phyloP scores from a whole-genome alignment of 2,797 vertebrate species.

The Alauda arvensis region DNA sequence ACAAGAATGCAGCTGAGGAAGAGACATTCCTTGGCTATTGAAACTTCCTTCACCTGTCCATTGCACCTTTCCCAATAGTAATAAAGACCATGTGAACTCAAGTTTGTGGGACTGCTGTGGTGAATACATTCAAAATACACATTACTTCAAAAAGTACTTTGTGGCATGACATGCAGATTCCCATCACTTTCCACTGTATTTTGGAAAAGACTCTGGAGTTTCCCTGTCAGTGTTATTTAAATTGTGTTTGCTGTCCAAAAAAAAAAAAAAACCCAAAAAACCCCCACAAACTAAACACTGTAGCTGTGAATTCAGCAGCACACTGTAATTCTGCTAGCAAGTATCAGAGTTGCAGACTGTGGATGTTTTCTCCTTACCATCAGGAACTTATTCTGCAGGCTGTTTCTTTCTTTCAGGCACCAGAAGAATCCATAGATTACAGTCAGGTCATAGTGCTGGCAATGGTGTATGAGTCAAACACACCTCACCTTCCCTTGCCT shows the following conservation, averaged over 20 bases:
- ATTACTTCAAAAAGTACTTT: background rate
- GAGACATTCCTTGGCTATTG: background rate
- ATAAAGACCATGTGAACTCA: background rate
- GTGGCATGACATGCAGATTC: background rate
- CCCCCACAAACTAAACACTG: background rate
- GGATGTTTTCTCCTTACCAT: background rate
- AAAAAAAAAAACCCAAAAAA: background rate
- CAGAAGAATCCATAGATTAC: background rate
- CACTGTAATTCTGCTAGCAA: background rate
- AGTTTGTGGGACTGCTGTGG: background rate
- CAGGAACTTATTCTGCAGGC: background rate
- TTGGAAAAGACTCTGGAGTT: background rate
- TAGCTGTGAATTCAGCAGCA: background rate
- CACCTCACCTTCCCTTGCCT: background rate
- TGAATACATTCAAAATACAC: background rate
- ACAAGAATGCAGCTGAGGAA: background rate
- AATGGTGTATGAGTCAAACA: background rate
- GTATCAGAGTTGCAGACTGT: background rate
- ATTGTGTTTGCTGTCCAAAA: background rate
- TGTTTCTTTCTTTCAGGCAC: background rate
- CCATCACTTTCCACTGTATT: background rate
- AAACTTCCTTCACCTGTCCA: background rate
- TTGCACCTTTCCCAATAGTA: background rate
- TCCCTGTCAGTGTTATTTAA: background rate
- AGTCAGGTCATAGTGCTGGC: background rate